These are phyloP conservation scores for Allobates femoralis DNA, from an alignment of 2,797 vertebrate species.

Conservation along the genomic window DNA sequence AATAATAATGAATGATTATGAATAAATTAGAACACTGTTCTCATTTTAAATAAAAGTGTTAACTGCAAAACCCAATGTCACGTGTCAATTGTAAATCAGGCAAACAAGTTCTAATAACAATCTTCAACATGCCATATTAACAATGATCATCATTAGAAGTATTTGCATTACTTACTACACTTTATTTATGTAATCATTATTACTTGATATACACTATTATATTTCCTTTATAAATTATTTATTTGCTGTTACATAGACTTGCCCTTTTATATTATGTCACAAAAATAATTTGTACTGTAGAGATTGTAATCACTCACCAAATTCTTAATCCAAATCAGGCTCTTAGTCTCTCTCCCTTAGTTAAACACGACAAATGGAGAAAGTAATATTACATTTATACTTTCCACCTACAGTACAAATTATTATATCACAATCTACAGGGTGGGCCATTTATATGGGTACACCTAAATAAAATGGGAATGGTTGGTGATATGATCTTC, in stretches of 20 bases:
- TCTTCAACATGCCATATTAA: neutral
- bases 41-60: neutral
- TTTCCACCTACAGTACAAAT: too few relatives aligned
- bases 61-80: neutral
- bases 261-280: neutral
- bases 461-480: too few relatives aligned
- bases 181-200: neutral
- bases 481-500: too few relatives aligned
- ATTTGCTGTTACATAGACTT: neutral
- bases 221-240: neutral
- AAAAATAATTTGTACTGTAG: neutral
- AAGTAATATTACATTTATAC: too few relatives aligned
- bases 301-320: neutral
- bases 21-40: neutral
- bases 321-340: too few relatives aligned
- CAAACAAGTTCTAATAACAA: conserved; percentile 17
- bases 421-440: too few relatives aligned
- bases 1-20: neutral
- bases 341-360: neutral
- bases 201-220: neutral
- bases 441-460: too few relatives aligned
- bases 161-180: neutral
- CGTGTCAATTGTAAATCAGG: conserved; percentile 29
- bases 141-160: neutral
- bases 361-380: neutral